Evolutionary conservation across 1,140 invertebrate species (phyloP), one percentile per base, ranked within the genome.

Genomic region (Oryzaephilus surinamensis): DNA sequence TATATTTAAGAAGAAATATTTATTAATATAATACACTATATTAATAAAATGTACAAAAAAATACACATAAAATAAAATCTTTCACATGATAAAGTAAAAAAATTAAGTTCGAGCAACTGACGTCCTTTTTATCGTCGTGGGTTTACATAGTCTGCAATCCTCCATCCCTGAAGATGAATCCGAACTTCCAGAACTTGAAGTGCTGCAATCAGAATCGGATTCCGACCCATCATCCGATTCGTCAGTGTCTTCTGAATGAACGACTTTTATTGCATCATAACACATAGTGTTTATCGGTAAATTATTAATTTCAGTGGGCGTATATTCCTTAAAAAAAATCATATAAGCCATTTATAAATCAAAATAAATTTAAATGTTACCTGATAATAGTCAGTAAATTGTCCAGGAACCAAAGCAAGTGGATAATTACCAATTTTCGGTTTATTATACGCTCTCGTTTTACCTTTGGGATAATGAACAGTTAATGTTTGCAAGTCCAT

Each of bases 261-360:
- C 43, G 12, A 45, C 40, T 37, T 50, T 55, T 26, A 49, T 67
- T 10, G 84, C 81, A 43, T 84, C 80, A 51, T 84, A 83, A 29
- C 92, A 52, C 33, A 87, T 85, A 6, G 92, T 95, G 59, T 94
- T 95, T 10, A 98, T 47, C 3, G 94, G 94, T 61, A 93, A 82
- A 58, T 86, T 82, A 38, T 74, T 74, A 29, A 85, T 57, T 60
- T 84, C 80, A 18, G 69, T 62, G n/a, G 74, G 52, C 1, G 73
- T 72, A 53, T 77, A 84, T 13, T 71, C 76, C 55, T 45, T n/a
- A 61, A 54, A 54, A 58, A 32, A 46, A 43, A 46, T 21, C 10
- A 36, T 19, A 23, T 32, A 27, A n/a, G n/a, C n/a, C 17, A 11
- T 14, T 29, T 14, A 19, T 19, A 33, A n/a, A 38, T 24, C 7